Evolutionary conservation across 2,888 invertebrate genomes (phyloP).

Genomic region (Leucophora obtusa): DNA sequence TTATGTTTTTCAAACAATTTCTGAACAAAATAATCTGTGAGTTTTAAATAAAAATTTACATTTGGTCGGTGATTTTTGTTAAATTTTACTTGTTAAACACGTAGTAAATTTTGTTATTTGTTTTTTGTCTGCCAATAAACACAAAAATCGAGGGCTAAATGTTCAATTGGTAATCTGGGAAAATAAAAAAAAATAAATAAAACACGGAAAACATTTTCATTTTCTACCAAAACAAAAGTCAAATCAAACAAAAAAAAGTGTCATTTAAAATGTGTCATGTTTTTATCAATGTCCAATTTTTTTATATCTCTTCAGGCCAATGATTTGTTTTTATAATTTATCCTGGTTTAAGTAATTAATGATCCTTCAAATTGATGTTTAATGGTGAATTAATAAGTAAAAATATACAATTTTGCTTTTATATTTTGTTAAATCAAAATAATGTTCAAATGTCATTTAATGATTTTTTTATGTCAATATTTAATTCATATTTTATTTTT

Average conservation of each 20-base stretch:
- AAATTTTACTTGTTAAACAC: slow-evolving; percentile 58
- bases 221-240: background rate
- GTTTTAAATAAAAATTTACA: background rate
- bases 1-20: too few relatives aligned
- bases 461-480: slow-evolving; percentile 3
- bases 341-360: slow-evolving; percentile 50
- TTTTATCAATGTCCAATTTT: slow-evolving; percentile 61
- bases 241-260: slow-evolving; percentile 38
- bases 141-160: slow-evolving; percentile 57
- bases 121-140: slow-evolving; percentile 25
- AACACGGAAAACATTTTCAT: slow-evolving; percentile 54
- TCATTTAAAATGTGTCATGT: slow-evolving; percentile 63
- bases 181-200: background rate
- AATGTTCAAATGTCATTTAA: background rate
- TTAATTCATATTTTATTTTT: slow-evolving; percentile 3
- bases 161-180: background rate
- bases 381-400: background rate
- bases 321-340: background rate
- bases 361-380: slow-evolving; percentile 48
- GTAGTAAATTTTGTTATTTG: slow-evolving; percentile 49
- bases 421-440: background rate
- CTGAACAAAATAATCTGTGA: background rate
- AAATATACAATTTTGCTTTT: background rate
- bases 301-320: background rate
- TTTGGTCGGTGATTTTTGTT: background rate